Evolutionary conservation across 2,797 vertebrate genomes (phyloP).

Genomic region (Epinephelus malabaricus): DNA sequence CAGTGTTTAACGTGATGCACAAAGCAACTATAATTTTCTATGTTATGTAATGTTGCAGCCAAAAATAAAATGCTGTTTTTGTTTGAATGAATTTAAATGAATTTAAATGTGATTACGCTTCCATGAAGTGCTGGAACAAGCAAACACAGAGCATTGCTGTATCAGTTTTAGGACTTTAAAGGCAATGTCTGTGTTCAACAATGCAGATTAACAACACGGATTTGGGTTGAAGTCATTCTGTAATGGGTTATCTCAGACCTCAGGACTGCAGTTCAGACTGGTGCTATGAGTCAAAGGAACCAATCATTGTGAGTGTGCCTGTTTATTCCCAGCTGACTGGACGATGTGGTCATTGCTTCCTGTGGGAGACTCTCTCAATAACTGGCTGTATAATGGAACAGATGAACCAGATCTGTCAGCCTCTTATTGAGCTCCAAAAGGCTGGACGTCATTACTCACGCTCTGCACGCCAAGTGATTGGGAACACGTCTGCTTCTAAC

Average conservation of each 20-base stretch:
- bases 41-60: neutral
- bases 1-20: constrained; percentile 1
- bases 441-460: constrained; percentile 35
- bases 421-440: constrained; percentile 22
- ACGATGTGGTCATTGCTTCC: constrained; percentile 52
- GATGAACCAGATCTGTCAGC: constrained; percentile 37
- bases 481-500: constrained; percentile 14
- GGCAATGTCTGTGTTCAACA: neutral
- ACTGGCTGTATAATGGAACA: constrained; percentile 45
- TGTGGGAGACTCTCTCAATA: constrained; percentile 24
- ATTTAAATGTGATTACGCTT: neutral
- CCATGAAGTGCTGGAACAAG: neutral
- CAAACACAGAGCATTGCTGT: neutral
- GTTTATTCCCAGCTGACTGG: constrained; percentile 49
- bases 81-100: neutral
- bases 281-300: constrained; percentile 55
- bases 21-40: neutral
- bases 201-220: constrained; percentile 9
- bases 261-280: constrained; percentile 23
- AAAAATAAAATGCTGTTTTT: constrained; percentile 13
- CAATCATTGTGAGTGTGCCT: constrained; percentile 44
- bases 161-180: neutral
- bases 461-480: constrained; percentile 9
- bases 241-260: constrained; percentile 28
- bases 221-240: constrained; percentile 14